These are phyloP conservation scores for Boloria selene DNA, from an alignment of 2,888 invertebrate species.

Conservation along the genomic window DNA sequence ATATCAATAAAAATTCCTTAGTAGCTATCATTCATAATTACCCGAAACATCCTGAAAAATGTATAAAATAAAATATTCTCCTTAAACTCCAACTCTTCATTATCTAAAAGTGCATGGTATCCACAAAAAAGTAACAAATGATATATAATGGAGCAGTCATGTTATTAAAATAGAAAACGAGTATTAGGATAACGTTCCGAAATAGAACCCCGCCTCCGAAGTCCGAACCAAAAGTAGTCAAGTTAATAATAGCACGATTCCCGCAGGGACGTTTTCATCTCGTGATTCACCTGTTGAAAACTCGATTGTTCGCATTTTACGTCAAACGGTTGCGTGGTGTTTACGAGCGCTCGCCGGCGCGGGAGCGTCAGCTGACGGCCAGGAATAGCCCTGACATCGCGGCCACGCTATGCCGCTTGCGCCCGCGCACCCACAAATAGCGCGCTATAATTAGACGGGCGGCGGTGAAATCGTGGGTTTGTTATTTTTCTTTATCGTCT, in stretches of 20 bases:
- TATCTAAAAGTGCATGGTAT: slow-evolving; percentile 33
- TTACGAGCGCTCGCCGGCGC: slow-evolving; percentile 67
- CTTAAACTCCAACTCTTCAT: not conserved
- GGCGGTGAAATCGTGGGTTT: slow-evolving; percentile 82
- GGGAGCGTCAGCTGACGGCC: slow-evolving; percentile 80
- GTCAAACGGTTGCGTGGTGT: slow-evolving; percentile 80
- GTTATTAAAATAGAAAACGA: slow-evolving; percentile 70
- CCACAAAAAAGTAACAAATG: slow-evolving; percentile 50
- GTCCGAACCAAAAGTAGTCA: slow-evolving; percentile 80
- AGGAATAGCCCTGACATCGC: slow-evolving; percentile 82
- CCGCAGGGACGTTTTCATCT: slow-evolving; percentile 76
- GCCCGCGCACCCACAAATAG: slow-evolving; percentile 81
- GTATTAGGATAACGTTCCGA: slow-evolving; percentile 71
- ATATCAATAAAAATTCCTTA: too few species aligned
- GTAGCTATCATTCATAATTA: too few species aligned
- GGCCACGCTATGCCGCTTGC: slow-evolving; percentile 79
- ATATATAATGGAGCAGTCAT: slow-evolving; percentile 62
- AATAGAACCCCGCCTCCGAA: slow-evolving; percentile 80
- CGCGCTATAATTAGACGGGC: slow-evolving; percentile 79
- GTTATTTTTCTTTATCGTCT: slow-evolving; percentile 83
- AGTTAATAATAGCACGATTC: slow-evolving; percentile 76
- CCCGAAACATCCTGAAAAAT: too few species aligned
- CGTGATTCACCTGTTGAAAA: slow-evolving; percentile 81
- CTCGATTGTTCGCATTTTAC: slow-evolving; percentile 81
- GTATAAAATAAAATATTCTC: not conserved